Percentiles rank a stretch among this genome's conserved stretches.
These are phyloP conservation scores for Pogonophryne albipinna DNA, from an alignment of 2,797 vertebrate genomes.

Conservation along the genomic window DNA sequence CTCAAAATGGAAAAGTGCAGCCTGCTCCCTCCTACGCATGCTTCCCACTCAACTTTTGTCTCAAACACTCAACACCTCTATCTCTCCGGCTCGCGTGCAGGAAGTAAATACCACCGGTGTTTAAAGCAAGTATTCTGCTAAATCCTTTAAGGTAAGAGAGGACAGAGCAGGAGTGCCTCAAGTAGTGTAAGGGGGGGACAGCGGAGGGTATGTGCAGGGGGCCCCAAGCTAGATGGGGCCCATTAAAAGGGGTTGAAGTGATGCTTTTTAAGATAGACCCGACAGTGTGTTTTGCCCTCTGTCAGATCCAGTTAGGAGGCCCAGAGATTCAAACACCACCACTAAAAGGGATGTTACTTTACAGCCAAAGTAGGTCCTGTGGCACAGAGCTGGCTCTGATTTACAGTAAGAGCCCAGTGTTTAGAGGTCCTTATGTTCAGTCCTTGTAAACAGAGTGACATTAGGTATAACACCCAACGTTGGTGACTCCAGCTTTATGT, in stretches of 20 bases:
- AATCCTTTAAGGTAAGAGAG: constrained; percentile 44
- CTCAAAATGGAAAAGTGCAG: constrained; percentile 82
- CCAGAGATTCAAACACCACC: constrained; percentile 41
- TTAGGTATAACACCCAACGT: not conserved
- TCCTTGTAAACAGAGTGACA: not conserved
- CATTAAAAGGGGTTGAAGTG: constrained; percentile 61
- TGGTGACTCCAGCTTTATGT: not conserved
- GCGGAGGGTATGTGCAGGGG: constrained; percentile 5
- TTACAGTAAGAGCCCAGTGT: constrained; percentile 3
- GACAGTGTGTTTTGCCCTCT: constrained; percentile 62
- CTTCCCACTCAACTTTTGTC: constrained; percentile 81
- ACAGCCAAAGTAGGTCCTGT: constrained; percentile 4
- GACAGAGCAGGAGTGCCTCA: constrained; percentile 22
- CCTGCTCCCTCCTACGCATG: constrained; percentile 73
- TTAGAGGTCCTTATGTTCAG: not conserved
- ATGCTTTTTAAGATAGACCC: constrained; percentile 66
- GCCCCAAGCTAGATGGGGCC: constrained; percentile 54
- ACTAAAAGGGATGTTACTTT: not conserved
- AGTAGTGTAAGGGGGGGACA: not conserved
- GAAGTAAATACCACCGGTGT: constrained; percentile 66
- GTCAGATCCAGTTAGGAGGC: constrained; percentile 62
- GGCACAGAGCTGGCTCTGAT: constrained; percentile 9
- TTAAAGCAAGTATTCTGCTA: constrained; percentile 33
- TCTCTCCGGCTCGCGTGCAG: constrained; percentile 61
- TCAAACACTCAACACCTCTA: constrained; percentile 72